A percentile compares a stretch with the other conserved stretches of the same genome.
Evolutionary conservation across 2,888 invertebrate genomes (phyloP).

Genomic region (Crocallis elinguaria): DNA sequence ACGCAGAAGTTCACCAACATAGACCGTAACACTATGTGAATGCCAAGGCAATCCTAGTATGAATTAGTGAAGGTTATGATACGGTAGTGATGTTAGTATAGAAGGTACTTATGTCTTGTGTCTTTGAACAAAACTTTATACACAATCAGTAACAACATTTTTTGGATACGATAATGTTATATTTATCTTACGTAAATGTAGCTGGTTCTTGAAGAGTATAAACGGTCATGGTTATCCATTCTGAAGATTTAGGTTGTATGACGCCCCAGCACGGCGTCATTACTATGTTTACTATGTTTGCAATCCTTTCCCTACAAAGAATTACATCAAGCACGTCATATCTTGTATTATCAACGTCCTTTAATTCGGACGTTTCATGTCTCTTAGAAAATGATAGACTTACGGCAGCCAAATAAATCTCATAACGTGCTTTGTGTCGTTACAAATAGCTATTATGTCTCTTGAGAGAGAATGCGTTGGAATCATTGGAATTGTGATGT

Average conservation of each 20-base stretch:
- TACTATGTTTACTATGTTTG: constrained; percentile 73
- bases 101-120: no score
- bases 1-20: no score
- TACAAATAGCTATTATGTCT: constrained; percentile 71
- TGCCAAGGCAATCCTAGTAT: no score
- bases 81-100: no score
- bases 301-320: constrained; percentile 73
- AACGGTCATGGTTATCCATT: constrained; percentile 80
- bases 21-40: no score
- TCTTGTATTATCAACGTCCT: background rate
- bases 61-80: no score
- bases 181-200: constrained; percentile 71
- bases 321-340: background rate
- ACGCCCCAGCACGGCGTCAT: constrained; percentile 82
- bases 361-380: background rate
- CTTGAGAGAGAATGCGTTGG: constrained; percentile 73
- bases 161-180: background rate
- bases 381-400: constrained; percentile 40
- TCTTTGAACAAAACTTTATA: background rate
- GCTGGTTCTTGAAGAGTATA: constrained; percentile 77
- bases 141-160: background rate
- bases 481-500: constrained; percentile 68
- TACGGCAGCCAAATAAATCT: constrained; percentile 81
- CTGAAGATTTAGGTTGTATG: constrained; percentile 64
- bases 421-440: constrained; percentile 70